Base-by-base conservation (phyloP, 2,888 invertebrate genomes). In the Leuctra nigra region DNA sequence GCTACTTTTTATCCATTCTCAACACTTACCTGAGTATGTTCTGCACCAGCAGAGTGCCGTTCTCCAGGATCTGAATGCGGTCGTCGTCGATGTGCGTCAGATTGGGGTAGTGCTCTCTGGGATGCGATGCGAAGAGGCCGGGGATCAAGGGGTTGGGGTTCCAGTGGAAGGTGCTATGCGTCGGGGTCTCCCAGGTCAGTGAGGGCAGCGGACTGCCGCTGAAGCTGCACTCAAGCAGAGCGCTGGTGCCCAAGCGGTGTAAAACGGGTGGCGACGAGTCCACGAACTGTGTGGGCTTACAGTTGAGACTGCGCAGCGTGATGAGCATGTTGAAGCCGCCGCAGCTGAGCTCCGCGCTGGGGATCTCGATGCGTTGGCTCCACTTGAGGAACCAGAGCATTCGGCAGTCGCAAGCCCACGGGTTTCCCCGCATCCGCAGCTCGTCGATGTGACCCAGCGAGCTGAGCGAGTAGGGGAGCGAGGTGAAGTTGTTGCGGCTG, bases 331-430 rank as follows among this genome's bases (percentile, higher is more conserved):
- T 86, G 69, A 84, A 1, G 80, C 77, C 18, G 78, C 76, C 2
- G 66, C 89, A 89, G 61, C 79, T 83, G 52, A 87, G 70, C 20
- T 82, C 81, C 0, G 81, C 81, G 62, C 78, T 77, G 54, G 75
- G 72, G 20, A 68, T 66, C 6, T 66, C 63, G 0, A 73, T 73
- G 41, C 76, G 72, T 61, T 73, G 73, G 50, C 75, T 72, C 84
- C 83, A 85, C 13, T 75, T 68, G 1, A 76, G 70, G 63, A 90
- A 82, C 91, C 91, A 91, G 62, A 80, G 81, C 80, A 90, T 86
- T 50, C 87, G 81, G 67, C 93, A 93, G 70, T 91, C 90, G 73
- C 93, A 93, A 16, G 83, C 82, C 85, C 89, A 91, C 24, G 84
- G 84, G 69, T 93, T 93, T 56, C 81, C 80, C 33, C 80, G 75